phyloP scores from a whole-genome alignment of 2,888 invertebrate species.

The Sthenelais limicola region DNA sequence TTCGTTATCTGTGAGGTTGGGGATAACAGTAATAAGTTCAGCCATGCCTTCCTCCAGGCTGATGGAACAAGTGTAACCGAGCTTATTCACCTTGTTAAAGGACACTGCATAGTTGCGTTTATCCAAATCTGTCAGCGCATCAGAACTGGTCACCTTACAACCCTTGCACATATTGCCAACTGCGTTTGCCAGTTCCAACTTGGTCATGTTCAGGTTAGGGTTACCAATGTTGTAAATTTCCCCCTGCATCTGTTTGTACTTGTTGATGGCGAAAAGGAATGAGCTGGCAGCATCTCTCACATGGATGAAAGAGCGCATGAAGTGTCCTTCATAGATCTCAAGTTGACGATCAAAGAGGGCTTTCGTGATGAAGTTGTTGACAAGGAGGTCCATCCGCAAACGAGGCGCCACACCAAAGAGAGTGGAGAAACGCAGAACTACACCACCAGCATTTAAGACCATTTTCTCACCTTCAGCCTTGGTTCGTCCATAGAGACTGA shows the following conservation, averaged over 20 bases:
- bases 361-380: constrained; percentile 68
- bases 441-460: constrained; percentile 61
- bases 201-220: constrained; percentile 71
- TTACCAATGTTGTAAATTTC: constrained; percentile 70
- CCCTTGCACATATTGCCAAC: constrained; percentile 64
- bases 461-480: constrained; percentile 68
- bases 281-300: constrained; percentile 70
- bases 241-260: constrained; percentile 66
- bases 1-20: too few species aligned
- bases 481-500: constrained; percentile 69
- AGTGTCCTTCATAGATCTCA: constrained; percentile 69
- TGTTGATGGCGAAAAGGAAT: constrained; percentile 67
- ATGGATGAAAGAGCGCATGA: constrained; percentile 70
- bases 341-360: constrained; percentile 64
- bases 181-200: constrained; percentile 63
- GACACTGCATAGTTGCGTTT: constrained; percentile 72
- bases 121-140: constrained; percentile 68
- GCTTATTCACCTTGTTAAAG: constrained; percentile 64
- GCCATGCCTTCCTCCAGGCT: constrained; percentile 39
- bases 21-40: background rate
- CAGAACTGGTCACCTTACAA: constrained; percentile 61
- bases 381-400: constrained; percentile 69
- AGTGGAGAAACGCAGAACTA: constrained; percentile 68
- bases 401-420: constrained; percentile 71
- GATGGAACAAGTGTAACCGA: constrained; percentile 67